Base-by-base conservation (phyloP, 2,113 vertebrate species). In the Colius striatus region DNA sequence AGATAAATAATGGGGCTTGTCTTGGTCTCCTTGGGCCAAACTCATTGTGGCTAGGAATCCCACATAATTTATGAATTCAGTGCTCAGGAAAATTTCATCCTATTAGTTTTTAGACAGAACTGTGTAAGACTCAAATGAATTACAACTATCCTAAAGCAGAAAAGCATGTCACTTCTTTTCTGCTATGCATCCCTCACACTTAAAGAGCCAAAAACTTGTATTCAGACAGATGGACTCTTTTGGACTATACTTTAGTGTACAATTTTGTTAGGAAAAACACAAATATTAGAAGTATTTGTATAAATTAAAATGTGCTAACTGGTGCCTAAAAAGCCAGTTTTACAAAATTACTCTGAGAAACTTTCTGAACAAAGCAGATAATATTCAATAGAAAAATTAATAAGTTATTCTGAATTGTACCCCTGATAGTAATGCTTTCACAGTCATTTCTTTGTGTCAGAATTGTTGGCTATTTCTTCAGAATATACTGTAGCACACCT, bases 221-320 rank as follows among this genome's bases (percentile, higher is more conserved):
- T 83, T 93, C 89, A 73, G 60, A 62, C 38, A 95, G 81, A 95
- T 65, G 16, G 19, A 13, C 11, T 81, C 63, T 84, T 93, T 81
- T 91, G 58, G 70, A 30, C 55, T 75, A 58, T 71, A 19, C n/a
- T 88, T 95, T 41, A 41, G 38, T 41, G 12, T 41, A 29, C 0
- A 26, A 80, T 58, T 84, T 85, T 62, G 45, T 60, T 82, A 60
- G 75, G 75, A 61, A 86, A 89, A 93, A 84, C 41, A 63, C 75
- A 92, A 95, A 84, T 92, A 67, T 34, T 34, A 45, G 29, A 72
- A 57, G 32, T 55, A 6, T 20, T 43, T 21, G 12, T 91, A 94
- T 87, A 93, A 95, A 93, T 32, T 91, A 11, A 84, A 30, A 84
- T 32, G 74, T 94, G 75, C 48, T 88, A 84, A 74, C 1, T 3